Percentiles rank a stretch among this genome's conserved stretches.
phyloP scores from a whole-genome alignment of 2,113 vertebrate genomes.

The Alectura lathami region DNA sequence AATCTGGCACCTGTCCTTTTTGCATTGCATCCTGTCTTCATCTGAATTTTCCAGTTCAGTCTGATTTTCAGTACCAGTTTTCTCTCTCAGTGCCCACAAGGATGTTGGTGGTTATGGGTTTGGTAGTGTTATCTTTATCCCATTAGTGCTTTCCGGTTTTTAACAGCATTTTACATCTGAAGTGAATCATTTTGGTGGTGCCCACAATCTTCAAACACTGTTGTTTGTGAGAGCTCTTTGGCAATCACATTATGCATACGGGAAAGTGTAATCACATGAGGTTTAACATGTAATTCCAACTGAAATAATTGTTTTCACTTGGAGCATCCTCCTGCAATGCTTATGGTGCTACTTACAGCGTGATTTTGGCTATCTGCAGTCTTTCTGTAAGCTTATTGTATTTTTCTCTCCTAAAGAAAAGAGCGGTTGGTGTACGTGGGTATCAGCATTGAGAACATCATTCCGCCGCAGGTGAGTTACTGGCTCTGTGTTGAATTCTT shows the following conservation, averaged over 20 bases:
- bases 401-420: slow-evolving; percentile 80
- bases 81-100: accelerated
- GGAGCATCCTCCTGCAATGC: background rate
- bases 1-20: background rate
- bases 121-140: background rate
- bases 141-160: background rate
- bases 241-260: background rate
- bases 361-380: background rate
- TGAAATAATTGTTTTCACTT: background rate
- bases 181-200: background rate
- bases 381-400: background rate
- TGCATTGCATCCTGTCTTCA: background rate
- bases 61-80: background rate
- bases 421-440: slow-evolving; percentile 97
- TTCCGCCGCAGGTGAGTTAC: slow-evolving; percentile 89
- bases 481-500: accelerated
- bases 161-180: background rate
- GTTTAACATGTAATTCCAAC: background rate
- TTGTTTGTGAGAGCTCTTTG: background rate
- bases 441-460: slow-evolving; percentile 99
- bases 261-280: background rate
- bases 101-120: background rate
- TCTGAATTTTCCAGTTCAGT: background rate
- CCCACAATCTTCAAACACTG: background rate
- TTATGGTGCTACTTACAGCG: background rate